Base-by-base conservation (phyloP, 2,797 vertebrate species). In the Coreius guichenoti region DNA sequence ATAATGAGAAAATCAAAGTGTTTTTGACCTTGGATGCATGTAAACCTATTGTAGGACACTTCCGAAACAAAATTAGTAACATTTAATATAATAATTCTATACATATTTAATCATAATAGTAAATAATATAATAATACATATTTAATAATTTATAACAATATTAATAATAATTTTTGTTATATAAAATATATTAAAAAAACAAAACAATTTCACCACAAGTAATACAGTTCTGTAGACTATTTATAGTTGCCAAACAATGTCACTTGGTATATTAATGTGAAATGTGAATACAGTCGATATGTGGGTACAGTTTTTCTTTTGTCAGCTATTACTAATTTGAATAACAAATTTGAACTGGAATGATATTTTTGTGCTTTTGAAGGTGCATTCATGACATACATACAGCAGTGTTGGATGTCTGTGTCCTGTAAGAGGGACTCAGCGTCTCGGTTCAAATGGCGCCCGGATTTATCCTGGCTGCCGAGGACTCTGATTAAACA, bases 401-500 rank as follows among this genome's bases (percentile, higher is more conserved):
- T 49, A 39, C 72, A 51, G 68, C 47, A 39, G 49, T 56, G 31
- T 63, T 47, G 72, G 21, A 67, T 36, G 81, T 39, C 19, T 76
- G 73, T 9, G 82, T 68, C 31, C 82, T 43, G 47, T 68, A 29
- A 69, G 73, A 43, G 21, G 43, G 11, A 39, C 49, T 68, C 31
- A 16, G 33, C 39, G 1, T 61, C 80, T 82, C 36, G 11, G n/a
- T 16, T 83, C 16, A 54, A 67, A 54, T 68, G 72, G 45, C 9
- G 9, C 16, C 1, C 47, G 19, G 82, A 84, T 84, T 84, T 69
- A 45, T 78, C 82, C 65, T 23, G 17, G 36, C 58, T 78, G 26
- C 75, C 16, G 58, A 82, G 82, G 77, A 73, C 51, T 51, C 13
- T 77, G 51, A 80, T 82, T 85, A 80, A 70, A 79, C 79, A 72